Base-by-base conservation (phyloP, 2,888 invertebrate genomes). In the Drosophila nigricruria region DNA sequence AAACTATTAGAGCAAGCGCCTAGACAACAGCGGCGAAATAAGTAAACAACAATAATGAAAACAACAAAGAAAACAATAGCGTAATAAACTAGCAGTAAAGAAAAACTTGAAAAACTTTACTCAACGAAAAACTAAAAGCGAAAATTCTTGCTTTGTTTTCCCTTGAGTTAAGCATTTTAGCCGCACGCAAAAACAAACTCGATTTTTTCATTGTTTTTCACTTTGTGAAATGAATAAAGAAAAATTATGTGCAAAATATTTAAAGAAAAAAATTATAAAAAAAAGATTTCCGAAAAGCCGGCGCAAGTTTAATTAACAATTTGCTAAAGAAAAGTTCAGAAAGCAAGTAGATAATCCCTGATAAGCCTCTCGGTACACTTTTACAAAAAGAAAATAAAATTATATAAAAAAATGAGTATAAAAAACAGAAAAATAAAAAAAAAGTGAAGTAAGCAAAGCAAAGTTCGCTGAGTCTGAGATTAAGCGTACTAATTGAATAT, bases 1-100 rank as follows among this genome's bases (percentile, higher is more conserved):
- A 62, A 83, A 89, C 75, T 83, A 89, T 81, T 71, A 89, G 87
- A 69, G 71, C 64, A 79, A 86, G 70, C 75, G 82, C 88, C 72
- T 88, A 82, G 81, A 86, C 81, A 81, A 87, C 81, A 81, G 79
- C 61, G 64, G 64, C 65, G 62, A 68, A 84, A 70, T 80, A 67
- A 65, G 77, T 79, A 76, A 83, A 77, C 77, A 83, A 77, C 76
- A 81, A 81, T 64, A 81, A 74, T 67, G 70, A 77, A 62, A 77
- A 72, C 57, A 77, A 70, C 66, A 81, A 69, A 65, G 43, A 72
- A 62, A 81, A 84, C 85, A 88, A 89, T 73, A 57, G 71, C 85
- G 72, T 82, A 89, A 89, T 89, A 89, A 89, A 84, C 89, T 88
- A 79, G 66, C 75, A 70, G 66, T 49, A 58, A 67, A 81, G 86